phyloP scores from a whole-genome alignment of 2,113 vertebrate genomes.

The Rhabdomys dilectus region DNA sequence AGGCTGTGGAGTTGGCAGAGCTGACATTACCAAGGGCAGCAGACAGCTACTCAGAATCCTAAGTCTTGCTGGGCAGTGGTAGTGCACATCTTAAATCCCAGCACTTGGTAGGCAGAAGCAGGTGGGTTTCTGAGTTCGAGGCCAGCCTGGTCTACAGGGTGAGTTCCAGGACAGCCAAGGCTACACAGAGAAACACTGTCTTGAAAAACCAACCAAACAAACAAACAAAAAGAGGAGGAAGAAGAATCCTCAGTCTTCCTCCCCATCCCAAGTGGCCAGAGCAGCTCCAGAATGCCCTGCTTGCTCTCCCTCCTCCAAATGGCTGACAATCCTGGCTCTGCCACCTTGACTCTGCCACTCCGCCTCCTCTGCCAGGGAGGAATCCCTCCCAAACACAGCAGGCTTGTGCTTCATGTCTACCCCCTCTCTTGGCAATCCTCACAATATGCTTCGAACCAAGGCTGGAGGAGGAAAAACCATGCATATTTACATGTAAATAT shows the following conservation, averaged over 20 bases:
- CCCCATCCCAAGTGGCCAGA: neutral
- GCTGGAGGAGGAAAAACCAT: slow-evolving; percentile 20
- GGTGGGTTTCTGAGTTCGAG: too few relatives aligned
- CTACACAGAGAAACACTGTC: too few relatives aligned
- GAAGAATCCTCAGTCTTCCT: neutral
- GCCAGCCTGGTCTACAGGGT: too few relatives aligned
- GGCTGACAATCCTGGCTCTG: neutral
- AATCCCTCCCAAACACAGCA: neutral
- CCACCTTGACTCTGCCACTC: neutral
- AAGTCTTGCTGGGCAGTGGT: neutral
- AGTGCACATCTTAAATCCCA: too few relatives aligned
- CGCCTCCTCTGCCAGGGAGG: neutral
- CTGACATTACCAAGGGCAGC: neutral
- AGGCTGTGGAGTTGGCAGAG: neutral
- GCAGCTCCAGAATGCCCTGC: neutral
- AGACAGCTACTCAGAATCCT: neutral
- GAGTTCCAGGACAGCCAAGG: too few relatives aligned
- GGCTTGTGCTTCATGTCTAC: slow-evolving; percentile 6
- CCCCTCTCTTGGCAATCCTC: slow-evolving; percentile 1
- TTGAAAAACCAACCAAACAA: too few relatives aligned
- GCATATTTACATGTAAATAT: slow-evolving; percentile 57
- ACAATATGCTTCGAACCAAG: slow-evolving; percentile 19
- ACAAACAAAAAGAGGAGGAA: too few relatives aligned
- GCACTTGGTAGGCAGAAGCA: too few relatives aligned
- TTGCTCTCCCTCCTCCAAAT: neutral